Base-by-base conservation (phyloP, 2,113 vertebrate species). In the Colaptes auratus region DNA sequence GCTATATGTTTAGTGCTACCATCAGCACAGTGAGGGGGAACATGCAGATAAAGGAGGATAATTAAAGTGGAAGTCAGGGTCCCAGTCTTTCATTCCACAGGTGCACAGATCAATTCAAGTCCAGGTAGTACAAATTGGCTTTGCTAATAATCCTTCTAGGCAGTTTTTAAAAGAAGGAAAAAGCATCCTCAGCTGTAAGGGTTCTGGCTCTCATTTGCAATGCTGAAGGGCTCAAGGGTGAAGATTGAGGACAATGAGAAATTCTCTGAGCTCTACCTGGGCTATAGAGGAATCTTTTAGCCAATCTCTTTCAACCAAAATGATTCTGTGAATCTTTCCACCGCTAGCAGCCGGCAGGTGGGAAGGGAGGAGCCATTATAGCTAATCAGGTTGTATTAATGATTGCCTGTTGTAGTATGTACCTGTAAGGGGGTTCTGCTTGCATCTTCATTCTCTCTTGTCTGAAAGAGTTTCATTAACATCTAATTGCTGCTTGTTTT, bases 401-500 rank as follows among this genome's bases (percentile, higher is more conserved):
- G 28, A 81, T 82, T 80, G 90, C 31, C 33, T 82, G 28, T 90
- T 74, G 18, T 71, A 63, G 24, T 78, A 18, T 31, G 33, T 80
- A 86, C 70, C 72, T 79, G 70, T 69, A 64, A 90, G 56, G 11
- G 31, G 74, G 31, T 83, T 89, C 23, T 63, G 44, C 76, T 67
- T 17, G 14, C 42, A 23, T 74, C 65, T 94, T 89, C 28, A 17
- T 86, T 86, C 42, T 16, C 17, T 55, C 35, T 80, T 23, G 19
- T 87, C 53, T 65, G 78, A 75, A 86, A 89, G 75, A 18, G 3
- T 48, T 95, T 89, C 58, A 74, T 86, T 93, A 71, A 79, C 13
- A 46, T 73, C 50, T 93, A 90, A 92, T 90, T 95, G 76, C 58
- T 92, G 36, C 85, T 92, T 89, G 30, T 95, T 96, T 94, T 82